A percentile compares a stretch with the other conserved stretches of the same genome.
Conservation (phyloP, 1,140 invertebrate species). For the Drosophila obscura region DNA sequence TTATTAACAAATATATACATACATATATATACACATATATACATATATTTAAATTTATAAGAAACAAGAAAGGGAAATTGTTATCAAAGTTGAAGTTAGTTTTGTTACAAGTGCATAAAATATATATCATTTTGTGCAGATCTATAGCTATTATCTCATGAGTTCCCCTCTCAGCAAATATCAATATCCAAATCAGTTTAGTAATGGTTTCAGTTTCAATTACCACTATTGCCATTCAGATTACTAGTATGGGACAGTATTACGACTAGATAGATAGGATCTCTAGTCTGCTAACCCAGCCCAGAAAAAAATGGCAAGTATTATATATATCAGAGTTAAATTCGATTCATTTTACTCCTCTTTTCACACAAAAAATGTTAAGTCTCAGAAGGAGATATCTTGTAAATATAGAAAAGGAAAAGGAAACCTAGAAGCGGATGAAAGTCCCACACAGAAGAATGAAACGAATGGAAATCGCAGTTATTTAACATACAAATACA, state of each 20-base stretch:
- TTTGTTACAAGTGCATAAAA: constrained; percentile 77
- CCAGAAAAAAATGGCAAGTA: constrained; percentile 11
- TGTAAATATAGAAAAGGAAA: constrained; percentile 53
- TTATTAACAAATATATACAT: constrained; percentile 65
- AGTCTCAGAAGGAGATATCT: constrained; percentile 35
- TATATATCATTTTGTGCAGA: constrained; percentile 63
- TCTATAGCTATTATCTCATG: constrained; percentile 35
- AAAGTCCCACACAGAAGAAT: constrained; percentile 72
- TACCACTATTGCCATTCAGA: constrained; percentile 30
- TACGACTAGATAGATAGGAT: constrained; percentile 10
- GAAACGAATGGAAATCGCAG: constrained; percentile 48
- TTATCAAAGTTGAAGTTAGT: constrained; percentile 79
- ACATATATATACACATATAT: constrained; percentile 30
- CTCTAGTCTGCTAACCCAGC: constrained; percentile 4
- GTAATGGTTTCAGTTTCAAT: constrained; percentile 26
- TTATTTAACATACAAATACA: constrained; percentile 61
- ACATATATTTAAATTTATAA: constrained; percentile 41
- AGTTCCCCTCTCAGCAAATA: constrained; percentile 43
- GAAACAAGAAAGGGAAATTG: constrained; percentile 58
- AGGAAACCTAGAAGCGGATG: constrained; percentile 67
- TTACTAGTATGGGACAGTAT: constrained; percentile 46
- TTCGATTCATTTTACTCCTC: constrained; percentile 20
- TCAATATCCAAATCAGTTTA: constrained; percentile 21
- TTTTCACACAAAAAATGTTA: constrained; percentile 45
- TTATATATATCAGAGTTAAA: constrained; percentile 20